Evolutionary conservation across 1,140 invertebrate genomes (phyloP).

Genomic region (Ceratosolen solmsi): DNA sequence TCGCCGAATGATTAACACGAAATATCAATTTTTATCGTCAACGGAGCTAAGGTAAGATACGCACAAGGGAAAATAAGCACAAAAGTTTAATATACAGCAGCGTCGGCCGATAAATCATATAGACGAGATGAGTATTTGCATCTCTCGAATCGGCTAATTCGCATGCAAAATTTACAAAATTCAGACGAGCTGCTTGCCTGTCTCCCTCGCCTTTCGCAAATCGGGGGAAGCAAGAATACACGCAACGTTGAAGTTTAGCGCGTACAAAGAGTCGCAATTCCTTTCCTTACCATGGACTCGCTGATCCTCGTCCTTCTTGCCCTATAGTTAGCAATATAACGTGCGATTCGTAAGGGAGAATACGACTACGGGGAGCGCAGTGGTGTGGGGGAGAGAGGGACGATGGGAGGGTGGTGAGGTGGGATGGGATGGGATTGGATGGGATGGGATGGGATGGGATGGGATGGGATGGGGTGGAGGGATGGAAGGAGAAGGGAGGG

Average conservation of each 20-base stretch:
- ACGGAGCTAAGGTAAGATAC: too few relatives aligned
- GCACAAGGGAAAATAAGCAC: neutral
- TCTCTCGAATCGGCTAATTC: neutral
- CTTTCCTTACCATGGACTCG: neutral
- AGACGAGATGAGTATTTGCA: neutral
- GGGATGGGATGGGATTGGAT: too few relatives aligned
- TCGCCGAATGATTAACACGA: too few relatives aligned
- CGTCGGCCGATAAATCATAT: slow-evolving; percentile 1
- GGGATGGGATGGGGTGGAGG: neutral
- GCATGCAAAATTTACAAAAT: slow-evolving; percentile 26
- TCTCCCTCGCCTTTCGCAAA: neutral
- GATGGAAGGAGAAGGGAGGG: neutral
- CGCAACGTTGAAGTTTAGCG: neutral
- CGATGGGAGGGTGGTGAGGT: neutral
- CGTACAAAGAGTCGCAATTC: neutral
- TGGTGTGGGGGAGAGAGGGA: neutral
- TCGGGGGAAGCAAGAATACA: neutral
- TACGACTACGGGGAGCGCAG: neutral
- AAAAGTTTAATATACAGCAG: neutral
- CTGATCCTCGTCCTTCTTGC: neutral
- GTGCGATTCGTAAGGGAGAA: neutral
- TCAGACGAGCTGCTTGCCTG: neutral
- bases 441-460: neutral
- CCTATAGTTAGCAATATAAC: neutral
- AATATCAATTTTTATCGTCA: too few relatives aligned